A percentile compares a stretch with the other conserved stretches of the same genome.
Conservation (phyloP, 2,797 vertebrate species). For the Chelidonichthys spinosus region DNA sequence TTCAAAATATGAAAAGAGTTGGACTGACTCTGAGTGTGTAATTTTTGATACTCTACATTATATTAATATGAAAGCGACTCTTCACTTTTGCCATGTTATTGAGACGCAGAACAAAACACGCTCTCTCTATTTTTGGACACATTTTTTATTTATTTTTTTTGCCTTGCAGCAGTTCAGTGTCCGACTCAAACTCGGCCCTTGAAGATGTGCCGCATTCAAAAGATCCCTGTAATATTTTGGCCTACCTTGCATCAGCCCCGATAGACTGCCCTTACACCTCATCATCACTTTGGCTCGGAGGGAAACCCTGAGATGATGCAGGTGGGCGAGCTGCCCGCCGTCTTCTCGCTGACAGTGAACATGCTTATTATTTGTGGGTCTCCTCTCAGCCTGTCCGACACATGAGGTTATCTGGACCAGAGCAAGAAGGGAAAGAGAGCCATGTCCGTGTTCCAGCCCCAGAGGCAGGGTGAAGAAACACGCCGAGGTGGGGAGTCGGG, state of each 20-base stretch:
- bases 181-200: slow-evolving; percentile 29
- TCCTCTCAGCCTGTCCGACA: slow-evolving; percentile 57
- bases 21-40: background rate
- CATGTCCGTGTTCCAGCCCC: slow-evolving; percentile 66
- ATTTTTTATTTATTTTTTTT: slow-evolving; percentile 33
- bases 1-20: slow-evolving; percentile 36
- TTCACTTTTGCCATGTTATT: slow-evolving; percentile 12
- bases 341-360: slow-evolving; percentile 56
- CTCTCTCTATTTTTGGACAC: background rate
- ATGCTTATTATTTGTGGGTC: slow-evolving; percentile 59
- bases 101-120: slow-evolving; percentile 24
- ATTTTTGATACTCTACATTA: slow-evolving; percentile 37
- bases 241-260: slow-evolving; percentile 38
- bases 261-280: slow-evolving; percentile 63
- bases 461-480: slow-evolving; percentile 74
- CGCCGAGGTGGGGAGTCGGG: slow-evolving; percentile 67
- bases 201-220: slow-evolving; percentile 48
- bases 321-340: slow-evolving; percentile 35
- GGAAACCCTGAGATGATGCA: slow-evolving; percentile 45
- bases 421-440: slow-evolving; percentile 56
- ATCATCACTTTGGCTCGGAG: slow-evolving; percentile 64
- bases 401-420: slow-evolving; percentile 64
- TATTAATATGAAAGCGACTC: slow-evolving; percentile 61
- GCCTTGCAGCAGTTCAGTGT: slow-evolving; percentile 58
- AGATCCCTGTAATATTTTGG: slow-evolving; percentile 8